phyloP scores from a whole-genome alignment of 2,113 vertebrate species.

The Rhizomys pruinosus region DNA sequence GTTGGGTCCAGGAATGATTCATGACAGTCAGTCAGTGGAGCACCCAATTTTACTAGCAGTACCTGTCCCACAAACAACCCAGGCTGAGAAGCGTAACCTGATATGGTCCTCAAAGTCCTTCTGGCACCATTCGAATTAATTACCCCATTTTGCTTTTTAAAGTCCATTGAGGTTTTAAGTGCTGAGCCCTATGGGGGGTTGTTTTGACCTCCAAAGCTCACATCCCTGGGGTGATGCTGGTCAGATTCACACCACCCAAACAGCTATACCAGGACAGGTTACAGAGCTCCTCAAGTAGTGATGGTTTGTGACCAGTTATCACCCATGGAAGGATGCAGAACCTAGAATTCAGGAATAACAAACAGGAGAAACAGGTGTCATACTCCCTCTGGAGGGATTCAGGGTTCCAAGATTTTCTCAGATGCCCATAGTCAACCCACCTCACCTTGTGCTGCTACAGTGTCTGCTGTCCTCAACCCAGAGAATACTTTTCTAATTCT shows the following conservation, averaged over 20 bases:
- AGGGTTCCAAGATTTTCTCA: background rate
- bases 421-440: background rate
- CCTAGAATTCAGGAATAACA: background rate
- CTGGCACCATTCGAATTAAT: accelerated
- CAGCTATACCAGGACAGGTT: background rate
- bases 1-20: too few relatives aligned
- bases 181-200: background rate
- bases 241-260: background rate
- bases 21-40: too few relatives aligned
- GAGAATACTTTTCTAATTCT: background rate
- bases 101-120: too few relatives aligned
- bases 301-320: background rate
- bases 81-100: too few relatives aligned
- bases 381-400: too few relatives aligned
- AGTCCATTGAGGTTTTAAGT: background rate
- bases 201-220: background rate
- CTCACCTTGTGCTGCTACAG: accelerated
- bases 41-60: too few relatives aligned
- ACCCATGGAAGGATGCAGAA: background rate
- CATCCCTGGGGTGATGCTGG: background rate
- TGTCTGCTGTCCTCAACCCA: background rate
- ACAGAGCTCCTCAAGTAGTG: background rate
- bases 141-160: background rate
- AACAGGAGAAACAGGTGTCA: background rate
- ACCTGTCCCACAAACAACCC: too few relatives aligned